phyloP scores from a whole-genome alignment of 2,113 vertebrate genomes.

The Pelobates fuscus region DNA sequence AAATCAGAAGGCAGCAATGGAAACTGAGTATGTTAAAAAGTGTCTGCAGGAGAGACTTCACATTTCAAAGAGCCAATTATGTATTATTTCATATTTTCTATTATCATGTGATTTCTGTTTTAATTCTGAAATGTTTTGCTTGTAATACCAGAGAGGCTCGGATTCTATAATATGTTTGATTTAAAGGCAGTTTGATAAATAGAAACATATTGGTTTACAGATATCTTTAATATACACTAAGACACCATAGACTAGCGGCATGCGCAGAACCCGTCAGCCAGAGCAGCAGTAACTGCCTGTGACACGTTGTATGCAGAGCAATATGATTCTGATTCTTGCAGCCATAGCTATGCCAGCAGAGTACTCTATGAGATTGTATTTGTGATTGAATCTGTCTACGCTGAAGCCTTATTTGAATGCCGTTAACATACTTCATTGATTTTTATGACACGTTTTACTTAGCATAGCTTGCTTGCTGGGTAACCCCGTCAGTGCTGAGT shows the following conservation, averaged over 20 bases:
- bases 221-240: conserved; percentile 31
- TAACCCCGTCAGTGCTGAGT: conserved; percentile 29
- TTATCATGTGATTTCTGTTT: no score
- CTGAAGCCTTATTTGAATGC: conserved; percentile 48
- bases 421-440: conserved; percentile 49
- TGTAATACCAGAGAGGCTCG: not conserved
- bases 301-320: conserved; percentile 36
- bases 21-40: no score
- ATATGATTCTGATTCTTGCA: conserved; percentile 38
- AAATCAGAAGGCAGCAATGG: no score
- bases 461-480: conserved; percentile 35
- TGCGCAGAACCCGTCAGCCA: conserved; percentile 27
- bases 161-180: not conserved
- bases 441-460: conserved; percentile 49
- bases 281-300: conserved; percentile 42
- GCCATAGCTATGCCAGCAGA: conserved; percentile 42
- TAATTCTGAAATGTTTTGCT: no score
- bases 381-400: conserved; percentile 48
- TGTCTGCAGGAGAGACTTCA: no score
- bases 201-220: conserved; percentile 8
- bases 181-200: conserved; percentile 1
- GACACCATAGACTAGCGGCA: conserved; percentile 6
- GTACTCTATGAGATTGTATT: conserved; percentile 48
- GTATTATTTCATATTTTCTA: no score
- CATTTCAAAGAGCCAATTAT: no score